Evolutionary conservation across 1,140 invertebrate genomes (phyloP).

Genomic region (Venustaconcha ellipsiformis): DNA sequence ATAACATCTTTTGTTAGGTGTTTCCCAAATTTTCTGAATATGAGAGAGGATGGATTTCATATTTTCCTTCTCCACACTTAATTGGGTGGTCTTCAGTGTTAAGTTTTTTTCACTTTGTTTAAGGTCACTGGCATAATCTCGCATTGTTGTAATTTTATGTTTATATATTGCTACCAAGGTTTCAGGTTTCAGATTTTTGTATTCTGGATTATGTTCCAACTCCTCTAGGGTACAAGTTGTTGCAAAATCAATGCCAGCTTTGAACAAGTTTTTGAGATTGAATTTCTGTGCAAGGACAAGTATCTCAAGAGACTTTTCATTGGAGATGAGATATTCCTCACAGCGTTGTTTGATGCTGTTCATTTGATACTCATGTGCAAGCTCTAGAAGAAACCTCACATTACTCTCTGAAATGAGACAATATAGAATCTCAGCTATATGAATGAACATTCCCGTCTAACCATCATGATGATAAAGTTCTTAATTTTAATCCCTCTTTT

Average conservation of each 20-base stretch:
- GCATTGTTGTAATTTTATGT: conserved; percentile 42
- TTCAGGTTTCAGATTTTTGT: conserved; percentile 32
- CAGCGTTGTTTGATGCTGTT: conserved; percentile 52
- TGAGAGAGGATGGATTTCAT: conserved; percentile 35
- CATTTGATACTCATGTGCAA: conserved; percentile 61
- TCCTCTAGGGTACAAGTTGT: conserved; percentile 48
- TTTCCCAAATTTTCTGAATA: conserved; percentile 41
- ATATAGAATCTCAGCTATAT: no score
- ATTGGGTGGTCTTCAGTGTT: conserved; percentile 26
- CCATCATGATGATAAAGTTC: no score
- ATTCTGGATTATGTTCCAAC: conserved; percentile 33
- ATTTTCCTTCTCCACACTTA: conserved; percentile 41
- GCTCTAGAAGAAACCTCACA: conserved; percentile 47
- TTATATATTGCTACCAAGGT: conserved; percentile 41
- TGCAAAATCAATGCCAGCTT: conserved; percentile 44
- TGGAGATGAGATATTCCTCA: conserved; percentile 54
- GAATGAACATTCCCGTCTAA: no score
- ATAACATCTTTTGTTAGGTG: conserved; percentile 49
- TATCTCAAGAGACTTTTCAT: conserved; percentile 39
- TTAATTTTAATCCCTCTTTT: no score
- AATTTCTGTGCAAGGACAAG: conserved; percentile 49
- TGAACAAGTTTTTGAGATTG: conserved; percentile 39
- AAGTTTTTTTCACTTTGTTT: conserved; percentile 37
- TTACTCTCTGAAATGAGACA: conserved; percentile 45
- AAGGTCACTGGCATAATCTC: conserved; percentile 43